Conservation (phyloP, 1,140 invertebrate genomes). For the Papilio machaon region DNA sequence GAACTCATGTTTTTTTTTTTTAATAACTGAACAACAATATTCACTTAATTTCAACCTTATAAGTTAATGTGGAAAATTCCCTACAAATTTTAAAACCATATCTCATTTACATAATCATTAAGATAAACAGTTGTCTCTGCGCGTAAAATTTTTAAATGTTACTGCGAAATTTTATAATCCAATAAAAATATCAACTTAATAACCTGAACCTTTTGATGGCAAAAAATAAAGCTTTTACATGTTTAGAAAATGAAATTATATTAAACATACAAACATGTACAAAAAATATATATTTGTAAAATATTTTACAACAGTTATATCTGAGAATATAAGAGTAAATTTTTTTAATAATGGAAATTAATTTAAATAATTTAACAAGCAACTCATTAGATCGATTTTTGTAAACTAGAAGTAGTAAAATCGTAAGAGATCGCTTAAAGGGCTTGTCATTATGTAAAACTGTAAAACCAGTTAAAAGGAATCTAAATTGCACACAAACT, state of each 20-base stretch:
- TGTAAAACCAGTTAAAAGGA: not conserved
- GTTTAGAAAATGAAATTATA: not conserved
- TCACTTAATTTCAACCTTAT: not conserved
- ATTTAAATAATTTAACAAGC: no score
- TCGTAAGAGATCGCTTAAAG: not conserved
- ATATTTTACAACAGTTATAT: no score
- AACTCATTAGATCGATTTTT: no score
- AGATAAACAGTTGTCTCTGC: not conserved
- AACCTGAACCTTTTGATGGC: not conserved
- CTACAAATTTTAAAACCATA: not conserved
- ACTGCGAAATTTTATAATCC: not conserved
- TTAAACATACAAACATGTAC: no score
- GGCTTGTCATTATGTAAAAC: not conserved
- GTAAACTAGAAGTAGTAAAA: no score
- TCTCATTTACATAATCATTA: not conserved
- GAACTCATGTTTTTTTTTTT: no score
- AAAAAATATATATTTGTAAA: no score
- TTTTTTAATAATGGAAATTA: no score
- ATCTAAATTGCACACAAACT: not conserved
- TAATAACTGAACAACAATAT: not conserved
- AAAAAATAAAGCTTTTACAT: not conserved
- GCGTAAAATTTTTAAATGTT: slow-evolving; percentile 1
- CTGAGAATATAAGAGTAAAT: no score
- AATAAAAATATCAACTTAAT: not conserved
- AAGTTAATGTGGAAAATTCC: not conserved